These are phyloP conservation scores for Trididemnum nubilum DNA, from an alignment of 23 tunicate species.

Conservation along the genomic window DNA sequence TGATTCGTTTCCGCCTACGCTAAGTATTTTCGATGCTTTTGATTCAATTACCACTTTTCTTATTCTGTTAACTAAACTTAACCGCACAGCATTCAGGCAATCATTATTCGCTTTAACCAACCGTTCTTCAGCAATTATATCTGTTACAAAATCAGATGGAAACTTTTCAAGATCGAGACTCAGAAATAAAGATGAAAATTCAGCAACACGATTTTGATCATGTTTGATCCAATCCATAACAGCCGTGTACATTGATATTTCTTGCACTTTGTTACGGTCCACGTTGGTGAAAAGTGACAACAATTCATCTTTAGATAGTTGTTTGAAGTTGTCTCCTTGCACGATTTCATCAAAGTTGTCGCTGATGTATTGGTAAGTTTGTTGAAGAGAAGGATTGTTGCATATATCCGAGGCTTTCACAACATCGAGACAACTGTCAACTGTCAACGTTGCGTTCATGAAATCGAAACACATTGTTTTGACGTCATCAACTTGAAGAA, in stretches of 20 bases:
- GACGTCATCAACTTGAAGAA: neutral
- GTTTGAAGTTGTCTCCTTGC: neutral
- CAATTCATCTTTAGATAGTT: neutral
- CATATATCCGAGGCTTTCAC: neutral
- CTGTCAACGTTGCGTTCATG: neutral
- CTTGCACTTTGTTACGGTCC: neutral
- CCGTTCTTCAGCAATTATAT: neutral
- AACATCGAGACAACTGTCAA: neutral
- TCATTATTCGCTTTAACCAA: neutral
- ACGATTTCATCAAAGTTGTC: neutral
- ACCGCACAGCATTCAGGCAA: neutral
- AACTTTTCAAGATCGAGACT: neutral
- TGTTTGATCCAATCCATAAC: slow-evolving; percentile 1
- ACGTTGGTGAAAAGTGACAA: neutral
- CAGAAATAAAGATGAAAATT: neutral
- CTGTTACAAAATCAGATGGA: neutral
- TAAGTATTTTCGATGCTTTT: neutral
- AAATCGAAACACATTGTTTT: neutral
- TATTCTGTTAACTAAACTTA: neutral
- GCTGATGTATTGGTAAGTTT: neutral
- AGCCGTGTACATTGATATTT: neutral
- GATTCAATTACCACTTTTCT: neutral
- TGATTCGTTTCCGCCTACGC: neutral
- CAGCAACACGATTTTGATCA: neutral
- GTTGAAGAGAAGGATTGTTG: neutral